A percentile compares a stretch with the other conserved stretches of the same genome.
phyloP scores from a whole-genome alignment of 2,113 vertebrate genomes.

The Syngnathoides biaculeatus region DNA sequence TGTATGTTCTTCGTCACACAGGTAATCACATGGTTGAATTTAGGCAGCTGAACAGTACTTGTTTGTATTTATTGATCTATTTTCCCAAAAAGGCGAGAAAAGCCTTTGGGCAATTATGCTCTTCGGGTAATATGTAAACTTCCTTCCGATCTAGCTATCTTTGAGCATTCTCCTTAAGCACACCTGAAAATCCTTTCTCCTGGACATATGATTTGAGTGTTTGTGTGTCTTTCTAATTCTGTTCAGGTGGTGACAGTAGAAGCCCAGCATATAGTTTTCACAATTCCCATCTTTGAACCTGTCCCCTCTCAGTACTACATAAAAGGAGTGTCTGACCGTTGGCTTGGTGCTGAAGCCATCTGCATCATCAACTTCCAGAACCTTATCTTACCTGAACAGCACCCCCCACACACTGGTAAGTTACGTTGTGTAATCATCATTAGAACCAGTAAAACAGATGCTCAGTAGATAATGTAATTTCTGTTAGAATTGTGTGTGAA shows the following conservation, averaged over 20 bases:
- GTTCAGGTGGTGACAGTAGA: slow-evolving; percentile 85
- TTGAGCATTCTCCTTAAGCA: neutral
- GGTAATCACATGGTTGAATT: too few relatives aligned
- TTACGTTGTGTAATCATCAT: neutral
- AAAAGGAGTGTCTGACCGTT: slow-evolving; percentile 91
- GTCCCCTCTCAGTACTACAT: slow-evolving; percentile 97
- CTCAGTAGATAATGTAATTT: neutral
- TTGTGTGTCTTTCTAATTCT: neutral
- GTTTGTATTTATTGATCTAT: too few relatives aligned
- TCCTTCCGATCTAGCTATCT: neutral
- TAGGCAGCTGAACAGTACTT: too few relatives aligned
- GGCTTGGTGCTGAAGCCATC: slow-evolving; percentile 91
- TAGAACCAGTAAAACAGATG: neutral
- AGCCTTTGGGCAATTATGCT: neutral
- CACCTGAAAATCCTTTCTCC: neutral
- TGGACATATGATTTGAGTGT: neutral
- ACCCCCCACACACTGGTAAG: slow-evolving; percentile 95
- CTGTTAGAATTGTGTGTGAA: neutral
- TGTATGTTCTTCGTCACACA: too few relatives aligned
- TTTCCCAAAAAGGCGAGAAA: too few relatives aligned
- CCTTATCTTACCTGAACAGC: slow-evolving; percentile 93
- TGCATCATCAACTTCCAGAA: slow-evolving; percentile 98
- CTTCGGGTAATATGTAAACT: neutral
- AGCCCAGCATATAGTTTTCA: slow-evolving; percentile 88
- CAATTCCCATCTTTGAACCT: slow-evolving; percentile 98